These are phyloP conservation scores for Perithous albicinctus DNA, from an alignment of 2,888 invertebrate species.

Conservation along the genomic window DNA sequence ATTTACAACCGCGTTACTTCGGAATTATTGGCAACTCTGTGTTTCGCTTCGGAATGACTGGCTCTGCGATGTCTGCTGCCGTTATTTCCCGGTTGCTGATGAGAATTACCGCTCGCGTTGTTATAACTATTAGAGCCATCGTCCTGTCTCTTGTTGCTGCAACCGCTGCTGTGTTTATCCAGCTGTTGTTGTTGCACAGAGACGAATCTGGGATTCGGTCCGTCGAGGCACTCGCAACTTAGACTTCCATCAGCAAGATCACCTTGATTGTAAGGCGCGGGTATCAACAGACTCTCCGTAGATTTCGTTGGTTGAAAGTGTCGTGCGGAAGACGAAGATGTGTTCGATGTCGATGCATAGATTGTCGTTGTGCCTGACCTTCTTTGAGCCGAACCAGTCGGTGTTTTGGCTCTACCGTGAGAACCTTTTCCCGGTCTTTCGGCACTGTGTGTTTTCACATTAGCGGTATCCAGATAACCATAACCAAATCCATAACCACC, in stretches of 20 bases:
- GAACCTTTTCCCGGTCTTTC: slow-evolving; percentile 84
- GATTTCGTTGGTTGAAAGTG: slow-evolving; percentile 91
- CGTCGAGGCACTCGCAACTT: slow-evolving; percentile 90
- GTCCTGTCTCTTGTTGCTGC: slow-evolving; percentile 67
- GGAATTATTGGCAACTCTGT: slow-evolving; percentile 76
- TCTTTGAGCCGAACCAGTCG: slow-evolving; percentile 84
- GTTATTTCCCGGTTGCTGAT: slow-evolving; percentile 65
- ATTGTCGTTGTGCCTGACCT: slow-evolving; percentile 84
- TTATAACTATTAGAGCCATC: slow-evolving; percentile 60
- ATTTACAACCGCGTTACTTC: slow-evolving; percentile 78
- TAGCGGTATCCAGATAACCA: slow-evolving; percentile 91
- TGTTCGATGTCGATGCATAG: slow-evolving; percentile 72
- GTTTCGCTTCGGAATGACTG: slow-evolving; percentile 81
- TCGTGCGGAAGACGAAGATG: slow-evolving; percentile 84
- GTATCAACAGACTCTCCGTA: slow-evolving; percentile 91
- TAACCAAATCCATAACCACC: slow-evolving; percentile 95
- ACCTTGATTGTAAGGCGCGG: slow-evolving; percentile 87
- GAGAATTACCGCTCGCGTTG: slow-evolving; percentile 35
- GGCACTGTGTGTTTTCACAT: slow-evolving; percentile 83
- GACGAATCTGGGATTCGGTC: slow-evolving; percentile 73
- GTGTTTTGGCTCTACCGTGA: slow-evolving; percentile 87
- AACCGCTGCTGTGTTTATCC: slow-evolving; percentile 78
- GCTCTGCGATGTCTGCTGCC: slow-evolving; percentile 79
- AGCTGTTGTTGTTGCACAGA: slow-evolving; percentile 73
- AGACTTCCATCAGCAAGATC: slow-evolving; percentile 88